Evolutionary conservation across 2,113 vertebrate genomes (phyloP).

Genomic region (Tiliqua scincoides): DNA sequence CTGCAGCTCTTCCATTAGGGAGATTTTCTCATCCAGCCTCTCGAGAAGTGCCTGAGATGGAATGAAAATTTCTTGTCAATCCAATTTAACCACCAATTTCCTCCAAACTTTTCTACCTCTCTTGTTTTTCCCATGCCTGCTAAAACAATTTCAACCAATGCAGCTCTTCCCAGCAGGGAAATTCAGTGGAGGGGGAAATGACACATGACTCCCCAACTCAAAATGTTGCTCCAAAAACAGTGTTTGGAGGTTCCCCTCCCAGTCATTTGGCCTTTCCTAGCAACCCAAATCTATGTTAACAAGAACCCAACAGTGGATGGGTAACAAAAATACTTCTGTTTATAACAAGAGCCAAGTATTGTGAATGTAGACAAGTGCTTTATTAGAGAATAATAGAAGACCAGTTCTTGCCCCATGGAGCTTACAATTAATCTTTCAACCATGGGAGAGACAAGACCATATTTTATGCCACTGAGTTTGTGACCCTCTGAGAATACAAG

Average conservation of each 20-base stretch:
- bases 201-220: not conserved
- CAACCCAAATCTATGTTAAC: not conserved
- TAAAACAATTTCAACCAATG: not conserved
- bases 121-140: not conserved
- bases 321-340: too few relatives aligned
- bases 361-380: too few relatives aligned
- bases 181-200: not conserved
- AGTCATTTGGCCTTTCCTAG: not conserved
- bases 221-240: not conserved
- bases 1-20: constrained; percentile 54
- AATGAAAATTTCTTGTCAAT: not conserved
- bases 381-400: too few relatives aligned
- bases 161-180: not conserved
- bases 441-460: too few relatives aligned
- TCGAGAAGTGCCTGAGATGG: constrained; percentile 77
- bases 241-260: not conserved
- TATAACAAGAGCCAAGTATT: too few relatives aligned
- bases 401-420: too few relatives aligned
- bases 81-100: not conserved
- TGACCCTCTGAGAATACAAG: too few relatives aligned
- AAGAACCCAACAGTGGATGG: too few relatives aligned
- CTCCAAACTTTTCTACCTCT: not conserved
- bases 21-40: constrained; percentile 72
- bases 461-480: too few relatives aligned
- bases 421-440: too few relatives aligned